These are phyloP conservation scores for Andrena bucephala DNA, from an alignment of 2,888 invertebrate species.

Conservation along the genomic window DNA sequence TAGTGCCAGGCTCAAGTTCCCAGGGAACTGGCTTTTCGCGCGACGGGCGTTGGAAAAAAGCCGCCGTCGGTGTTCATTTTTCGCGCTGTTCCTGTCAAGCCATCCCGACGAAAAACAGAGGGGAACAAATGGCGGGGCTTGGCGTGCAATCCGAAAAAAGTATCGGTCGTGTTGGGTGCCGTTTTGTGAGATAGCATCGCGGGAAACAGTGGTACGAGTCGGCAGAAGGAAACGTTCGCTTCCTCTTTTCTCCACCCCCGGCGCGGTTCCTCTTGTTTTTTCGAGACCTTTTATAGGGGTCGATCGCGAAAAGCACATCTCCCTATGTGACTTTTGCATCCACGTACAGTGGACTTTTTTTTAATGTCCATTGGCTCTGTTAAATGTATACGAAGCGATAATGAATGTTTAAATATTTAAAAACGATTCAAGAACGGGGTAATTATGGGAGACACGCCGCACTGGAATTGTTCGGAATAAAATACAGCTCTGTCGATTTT, in stretches of 20 bases:
- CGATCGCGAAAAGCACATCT: constrained; percentile 12
- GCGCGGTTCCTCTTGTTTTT: background rate
- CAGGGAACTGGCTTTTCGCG: background rate
- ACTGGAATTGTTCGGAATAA: too few species aligned
- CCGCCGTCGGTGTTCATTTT: constrained; percentile 40
- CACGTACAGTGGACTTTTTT: background rate
- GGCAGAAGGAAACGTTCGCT: constrained; percentile 41
- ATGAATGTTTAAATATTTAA: too few species aligned
- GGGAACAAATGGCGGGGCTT: constrained; percentile 33
- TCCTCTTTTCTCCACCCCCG: constrained; percentile 1
- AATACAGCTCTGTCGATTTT: too few species aligned
- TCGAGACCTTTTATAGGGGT: background rate
- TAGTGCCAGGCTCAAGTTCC: background rate
- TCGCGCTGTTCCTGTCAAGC: constrained; percentile 39
- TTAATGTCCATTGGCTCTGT: background rate
- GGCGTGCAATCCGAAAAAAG: constrained; percentile 49
- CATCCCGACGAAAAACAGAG: constrained; percentile 38
- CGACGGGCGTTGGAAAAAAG: background rate
- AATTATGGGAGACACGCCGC: too few species aligned
- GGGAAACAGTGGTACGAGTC: constrained; percentile 50
- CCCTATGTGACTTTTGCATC: constrained; percentile 37
- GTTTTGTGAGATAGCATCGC: constrained; percentile 61
- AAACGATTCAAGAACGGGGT: too few species aligned
- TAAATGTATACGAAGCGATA: too few species aligned
- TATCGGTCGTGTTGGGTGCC: constrained; percentile 45